A percentile compares a stretch with the other conserved stretches of the same genome.
These are phyloP conservation scores for Lepidocyrtinus sp. DNA, from an alignment of 2,888 invertebrate genomes.

Conservation along the genomic window DNA sequence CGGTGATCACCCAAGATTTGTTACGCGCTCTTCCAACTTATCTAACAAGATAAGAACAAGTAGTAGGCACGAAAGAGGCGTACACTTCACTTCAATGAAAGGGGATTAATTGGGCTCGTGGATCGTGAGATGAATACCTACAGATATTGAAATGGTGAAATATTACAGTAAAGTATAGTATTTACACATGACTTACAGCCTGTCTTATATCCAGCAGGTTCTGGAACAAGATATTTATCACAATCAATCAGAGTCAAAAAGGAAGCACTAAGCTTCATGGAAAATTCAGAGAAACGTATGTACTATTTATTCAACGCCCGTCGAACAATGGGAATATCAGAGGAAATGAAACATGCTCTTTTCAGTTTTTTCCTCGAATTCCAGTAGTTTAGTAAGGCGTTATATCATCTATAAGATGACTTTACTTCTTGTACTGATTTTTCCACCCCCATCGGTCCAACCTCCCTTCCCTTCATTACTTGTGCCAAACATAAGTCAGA, in stretches of 20 bases:
- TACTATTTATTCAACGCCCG: too few species aligned
- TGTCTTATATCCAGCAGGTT: background rate
- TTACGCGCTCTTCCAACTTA: background rate
- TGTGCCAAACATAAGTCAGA: slow-evolving; percentile 4
- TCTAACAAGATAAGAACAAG: background rate
- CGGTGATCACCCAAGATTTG: background rate
- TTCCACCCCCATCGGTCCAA: slow-evolving; percentile 21
- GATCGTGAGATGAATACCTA: slow-evolving; percentile 39
- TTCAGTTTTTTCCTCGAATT: too few species aligned
- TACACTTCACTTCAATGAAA: slow-evolving; percentile 27
- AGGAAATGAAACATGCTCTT: too few species aligned
- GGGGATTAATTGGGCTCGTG: slow-evolving; percentile 55
- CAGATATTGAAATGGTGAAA: background rate
- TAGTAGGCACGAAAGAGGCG: background rate
- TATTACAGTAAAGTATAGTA: background rate
- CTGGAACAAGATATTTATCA: background rate
- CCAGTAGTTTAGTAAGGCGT: too few species aligned
- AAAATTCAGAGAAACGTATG: too few species aligned
- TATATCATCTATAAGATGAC: too few species aligned
- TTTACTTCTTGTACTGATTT: too few species aligned
- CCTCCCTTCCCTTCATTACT: background rate
- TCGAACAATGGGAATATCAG: too few species aligned
- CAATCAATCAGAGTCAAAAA: too few species aligned
- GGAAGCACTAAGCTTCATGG: too few species aligned
- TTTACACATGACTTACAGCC: background rate